Conservation (phyloP, 2,797 vertebrate genomes). For the Argya squamiceps region DNA sequence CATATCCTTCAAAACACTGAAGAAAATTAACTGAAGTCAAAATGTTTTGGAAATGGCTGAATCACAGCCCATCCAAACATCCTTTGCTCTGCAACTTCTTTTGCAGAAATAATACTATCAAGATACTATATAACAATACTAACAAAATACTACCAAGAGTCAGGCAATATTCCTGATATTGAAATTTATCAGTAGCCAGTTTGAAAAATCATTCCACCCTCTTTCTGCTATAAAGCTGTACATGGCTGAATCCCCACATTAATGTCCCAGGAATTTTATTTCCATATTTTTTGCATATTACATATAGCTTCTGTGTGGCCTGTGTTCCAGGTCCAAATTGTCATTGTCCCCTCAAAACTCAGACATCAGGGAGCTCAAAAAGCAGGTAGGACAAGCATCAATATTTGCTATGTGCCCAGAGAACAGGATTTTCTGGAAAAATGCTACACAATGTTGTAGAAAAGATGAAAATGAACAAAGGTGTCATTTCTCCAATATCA, state of each 20-base stretch:
- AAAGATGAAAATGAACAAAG: neutral
- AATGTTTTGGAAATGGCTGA: neutral
- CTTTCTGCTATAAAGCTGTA: neutral
- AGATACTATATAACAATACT: too few relatives aligned
- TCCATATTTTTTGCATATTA: neutral
- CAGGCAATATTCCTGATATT: neutral
- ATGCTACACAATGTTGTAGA: neutral
- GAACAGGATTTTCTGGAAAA: neutral
- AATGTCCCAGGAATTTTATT: neutral
- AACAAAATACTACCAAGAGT: neutral
- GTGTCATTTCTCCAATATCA: neutral
- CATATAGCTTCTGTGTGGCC: neutral
- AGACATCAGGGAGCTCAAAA: neutral
- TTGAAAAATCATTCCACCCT: neutral
- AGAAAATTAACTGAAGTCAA: neutral
- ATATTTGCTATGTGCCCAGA: neutral
- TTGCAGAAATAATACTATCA: too few relatives aligned
- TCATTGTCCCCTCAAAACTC: neutral
- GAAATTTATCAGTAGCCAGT: neutral
- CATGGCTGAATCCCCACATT: neutral
- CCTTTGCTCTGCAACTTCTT: too few relatives aligned
- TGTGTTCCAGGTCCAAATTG: neutral
- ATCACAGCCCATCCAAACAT: neutral
- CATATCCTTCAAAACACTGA: neutral
- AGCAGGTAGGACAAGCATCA: neutral